phyloP scores from a whole-genome alignment of 2,888 invertebrate species.

The Ophion costatus region DNA sequence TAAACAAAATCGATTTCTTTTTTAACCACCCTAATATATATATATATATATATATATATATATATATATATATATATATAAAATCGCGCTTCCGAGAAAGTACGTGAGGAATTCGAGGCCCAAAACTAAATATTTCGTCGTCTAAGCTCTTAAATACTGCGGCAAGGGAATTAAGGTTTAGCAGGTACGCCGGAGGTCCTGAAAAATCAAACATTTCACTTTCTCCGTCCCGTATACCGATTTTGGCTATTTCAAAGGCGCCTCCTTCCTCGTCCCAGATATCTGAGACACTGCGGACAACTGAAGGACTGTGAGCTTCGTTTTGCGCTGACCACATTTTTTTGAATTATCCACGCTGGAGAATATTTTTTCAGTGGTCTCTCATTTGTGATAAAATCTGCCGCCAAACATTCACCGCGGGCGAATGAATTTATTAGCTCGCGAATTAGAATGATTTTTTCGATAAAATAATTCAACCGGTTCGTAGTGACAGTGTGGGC shows the following conservation, averaged over 20 bases:
- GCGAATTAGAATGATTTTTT: neutral
- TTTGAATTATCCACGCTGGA: neutral
- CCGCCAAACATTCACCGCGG: neutral
- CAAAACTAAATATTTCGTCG: constrained; percentile 27
- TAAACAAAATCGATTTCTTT: no score
- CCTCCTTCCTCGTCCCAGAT: neutral
- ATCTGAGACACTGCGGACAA: neutral
- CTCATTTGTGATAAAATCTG: neutral
- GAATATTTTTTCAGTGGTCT: neutral
- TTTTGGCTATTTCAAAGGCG: neutral
- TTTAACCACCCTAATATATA: no score
- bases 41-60: neutral
- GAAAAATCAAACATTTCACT: constrained; percentile 6
- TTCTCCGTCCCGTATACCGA: no score
- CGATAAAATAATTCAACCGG: neutral
- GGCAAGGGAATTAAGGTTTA: constrained; percentile 14
- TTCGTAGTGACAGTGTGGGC: neutral
- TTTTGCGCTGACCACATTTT: neutral
- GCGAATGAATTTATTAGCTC: neutral
- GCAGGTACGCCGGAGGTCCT: constrained; percentile 30
- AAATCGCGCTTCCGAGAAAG: constrained; percentile 35
- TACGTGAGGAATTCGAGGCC: constrained; percentile 55
- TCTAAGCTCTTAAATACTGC: constrained; percentile 32
- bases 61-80: neutral
- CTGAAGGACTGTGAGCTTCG: constrained; percentile 29